Conservation (phyloP, 2,113 vertebrate genomes). For the Ellobius talpinus region DNA sequence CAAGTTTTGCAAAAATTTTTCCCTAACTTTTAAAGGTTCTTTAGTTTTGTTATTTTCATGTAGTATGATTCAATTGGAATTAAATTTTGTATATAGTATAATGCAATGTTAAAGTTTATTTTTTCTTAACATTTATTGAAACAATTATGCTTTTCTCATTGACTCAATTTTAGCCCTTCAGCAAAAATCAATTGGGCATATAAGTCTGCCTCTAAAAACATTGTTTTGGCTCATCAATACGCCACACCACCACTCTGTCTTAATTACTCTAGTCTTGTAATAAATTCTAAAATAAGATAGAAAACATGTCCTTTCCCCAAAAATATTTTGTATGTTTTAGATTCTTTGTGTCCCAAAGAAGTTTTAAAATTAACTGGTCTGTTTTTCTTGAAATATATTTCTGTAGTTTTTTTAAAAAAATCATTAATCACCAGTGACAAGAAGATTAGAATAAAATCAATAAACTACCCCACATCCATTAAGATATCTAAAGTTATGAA, state of each 20-base stretch:
- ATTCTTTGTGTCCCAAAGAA: not conserved
- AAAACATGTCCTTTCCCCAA: not conserved
- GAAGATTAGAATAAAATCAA: not conserved
- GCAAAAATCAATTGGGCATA: slow-evolving; percentile 13
- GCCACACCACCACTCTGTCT: not conserved
- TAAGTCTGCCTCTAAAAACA: not conserved
- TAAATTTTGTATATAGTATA: not conserved
- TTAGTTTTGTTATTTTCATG: not conserved
- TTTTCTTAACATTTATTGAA: slow-evolving; percentile 14
- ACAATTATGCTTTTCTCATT: not conserved
- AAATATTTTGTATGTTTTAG: not conserved
- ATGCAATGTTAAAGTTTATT: not conserved
- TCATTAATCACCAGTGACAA: not conserved
- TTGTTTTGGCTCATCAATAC: not conserved
- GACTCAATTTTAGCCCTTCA: not conserved
- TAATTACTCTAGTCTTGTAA: not conserved
- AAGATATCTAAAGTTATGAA: not conserved
- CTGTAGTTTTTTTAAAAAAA: not conserved
- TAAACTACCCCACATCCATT: not conserved
- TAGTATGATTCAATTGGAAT: not conserved
- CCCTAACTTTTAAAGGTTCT: not conserved
- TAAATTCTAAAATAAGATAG: not conserved
- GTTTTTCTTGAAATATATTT: not conserved
- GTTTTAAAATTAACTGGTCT: not conserved
- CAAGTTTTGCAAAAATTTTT: not conserved